A percentile compares a stretch with the other conserved stretches of the same genome.
Evolutionary conservation across 2,888 invertebrate genomes (phyloP).

Genomic region (Torymus texanus): DNA sequence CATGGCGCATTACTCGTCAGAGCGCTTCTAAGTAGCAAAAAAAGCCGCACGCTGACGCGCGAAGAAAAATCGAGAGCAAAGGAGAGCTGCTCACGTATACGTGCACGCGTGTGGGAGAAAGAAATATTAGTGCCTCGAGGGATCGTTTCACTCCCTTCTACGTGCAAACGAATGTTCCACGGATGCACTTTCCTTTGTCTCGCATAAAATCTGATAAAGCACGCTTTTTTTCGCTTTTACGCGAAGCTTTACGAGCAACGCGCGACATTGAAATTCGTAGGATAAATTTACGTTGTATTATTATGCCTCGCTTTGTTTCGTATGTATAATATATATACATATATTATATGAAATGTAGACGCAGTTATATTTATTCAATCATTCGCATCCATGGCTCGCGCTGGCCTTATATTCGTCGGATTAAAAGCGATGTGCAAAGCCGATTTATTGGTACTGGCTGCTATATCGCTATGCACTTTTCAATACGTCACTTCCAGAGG

Average conservation of each 20-base stretch:
- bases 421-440: neutral
- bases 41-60: neutral
- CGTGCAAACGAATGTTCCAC: slow-evolving; percentile 37
- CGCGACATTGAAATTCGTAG: too few species aligned
- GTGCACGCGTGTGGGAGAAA: slow-evolving; percentile 3
- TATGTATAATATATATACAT: too few species aligned
- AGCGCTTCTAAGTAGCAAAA: too few species aligned
- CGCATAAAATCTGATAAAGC: slow-evolving; percentile 39
- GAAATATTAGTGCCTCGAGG: slow-evolving; percentile 45
- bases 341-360: too few species aligned
- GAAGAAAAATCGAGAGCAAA: slow-evolving; percentile 37
- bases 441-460: too few species aligned
- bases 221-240: neutral
- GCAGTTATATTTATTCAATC: too few species aligned
- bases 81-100: neutral
- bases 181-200: slow-evolving; percentile 5
- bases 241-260: neutral
- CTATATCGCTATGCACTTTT: slow-evolving; percentile 1
- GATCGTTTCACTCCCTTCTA: slow-evolving; percentile 25
- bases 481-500: neutral
- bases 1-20: too few species aligned
- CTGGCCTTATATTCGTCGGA: slow-evolving; percentile 9
- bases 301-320: too few species aligned
- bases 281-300: too few species aligned
- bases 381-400: neutral